Percentiles rank a stretch among this genome's conserved stretches.
Conservation (phyloP, 1,140 invertebrate genomes). For the Bathynomus jamesi region DNA sequence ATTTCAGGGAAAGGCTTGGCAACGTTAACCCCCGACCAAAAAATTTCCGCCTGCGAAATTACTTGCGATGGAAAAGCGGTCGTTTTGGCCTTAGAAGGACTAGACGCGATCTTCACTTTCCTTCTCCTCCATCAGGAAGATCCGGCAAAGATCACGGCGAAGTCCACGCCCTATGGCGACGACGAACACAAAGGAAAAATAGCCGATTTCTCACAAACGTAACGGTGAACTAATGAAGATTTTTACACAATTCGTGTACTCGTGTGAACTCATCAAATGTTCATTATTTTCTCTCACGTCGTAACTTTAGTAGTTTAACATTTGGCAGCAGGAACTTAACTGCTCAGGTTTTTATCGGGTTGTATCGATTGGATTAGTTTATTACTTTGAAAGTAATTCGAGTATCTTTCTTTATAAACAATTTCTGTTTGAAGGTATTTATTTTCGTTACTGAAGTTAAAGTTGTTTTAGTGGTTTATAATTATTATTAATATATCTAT, state of each 20-base stretch:
- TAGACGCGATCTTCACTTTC: constrained; percentile 52
- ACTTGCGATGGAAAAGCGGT: constrained; percentile 60
- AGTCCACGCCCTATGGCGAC: constrained; percentile 40
- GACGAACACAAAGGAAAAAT: constrained; percentile 42
- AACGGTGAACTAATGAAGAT: constrained; percentile 16
- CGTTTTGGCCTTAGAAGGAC: constrained; percentile 53
- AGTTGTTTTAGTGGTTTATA: too few relatives aligned
- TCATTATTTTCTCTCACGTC: background rate
- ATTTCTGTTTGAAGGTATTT: too few relatives aligned
- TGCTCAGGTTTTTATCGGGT: too few relatives aligned
- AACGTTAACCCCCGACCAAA: constrained; percentile 64
- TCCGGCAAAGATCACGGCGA: constrained; percentile 30
- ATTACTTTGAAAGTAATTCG: too few relatives aligned
- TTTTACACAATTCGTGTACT: background rate
- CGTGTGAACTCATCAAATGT: too few relatives aligned
- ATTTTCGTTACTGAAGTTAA: too few relatives aligned
- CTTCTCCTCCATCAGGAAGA: constrained; percentile 41
- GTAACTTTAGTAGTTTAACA: too few relatives aligned
- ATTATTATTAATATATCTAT: too few relatives aligned
- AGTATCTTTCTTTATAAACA: too few relatives aligned
- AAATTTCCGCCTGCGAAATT: constrained; percentile 66
- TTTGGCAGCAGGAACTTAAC: too few relatives aligned
- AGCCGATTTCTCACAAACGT: constrained; percentile 40
- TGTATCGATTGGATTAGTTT: too few relatives aligned
- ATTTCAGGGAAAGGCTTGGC: constrained; percentile 61